Conservation (phyloP, 2,113 vertebrate species). For the Myanophis thanlyinensis region DNA sequence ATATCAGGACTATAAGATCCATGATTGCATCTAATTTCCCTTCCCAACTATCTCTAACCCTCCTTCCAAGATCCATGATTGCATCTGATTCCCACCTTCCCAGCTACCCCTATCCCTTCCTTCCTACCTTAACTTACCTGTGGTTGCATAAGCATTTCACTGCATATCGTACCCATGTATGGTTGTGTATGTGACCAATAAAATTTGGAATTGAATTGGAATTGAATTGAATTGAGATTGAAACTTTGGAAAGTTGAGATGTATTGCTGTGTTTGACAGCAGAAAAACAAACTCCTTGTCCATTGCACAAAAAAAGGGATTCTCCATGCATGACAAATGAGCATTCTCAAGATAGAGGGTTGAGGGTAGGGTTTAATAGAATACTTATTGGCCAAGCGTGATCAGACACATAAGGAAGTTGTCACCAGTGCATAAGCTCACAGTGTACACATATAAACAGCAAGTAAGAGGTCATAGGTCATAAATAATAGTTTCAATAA, state of each 20-base stretch:
- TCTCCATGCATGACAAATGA: not conserved
- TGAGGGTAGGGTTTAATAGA: not conserved
- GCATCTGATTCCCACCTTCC: no score
- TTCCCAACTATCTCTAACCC: no score
- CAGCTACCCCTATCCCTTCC: no score
- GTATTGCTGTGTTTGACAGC: not conserved
- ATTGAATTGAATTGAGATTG: no score
- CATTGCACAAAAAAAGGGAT: not conserved
- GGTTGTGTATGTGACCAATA: no score
- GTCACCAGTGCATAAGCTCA: not conserved
- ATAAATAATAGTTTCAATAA: not conserved
- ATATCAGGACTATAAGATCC: no score
- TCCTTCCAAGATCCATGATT: no score
- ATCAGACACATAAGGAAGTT: not conserved
- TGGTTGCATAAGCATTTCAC: no score
- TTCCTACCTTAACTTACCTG: no score
- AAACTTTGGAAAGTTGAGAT: not conserved
- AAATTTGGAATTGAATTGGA: no score
- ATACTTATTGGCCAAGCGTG: not conserved
- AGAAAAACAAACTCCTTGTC: not conserved
- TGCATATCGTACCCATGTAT: no score
- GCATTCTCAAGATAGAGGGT: not conserved
- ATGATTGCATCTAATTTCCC: no score
- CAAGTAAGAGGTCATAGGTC: not conserved
- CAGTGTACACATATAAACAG: not conserved